Percentiles rank a stretch among this genome's conserved stretches.
Evolutionary conservation across 1,140 invertebrate genomes (phyloP).

Genomic region (Brachionus calyciflorus): DNA sequence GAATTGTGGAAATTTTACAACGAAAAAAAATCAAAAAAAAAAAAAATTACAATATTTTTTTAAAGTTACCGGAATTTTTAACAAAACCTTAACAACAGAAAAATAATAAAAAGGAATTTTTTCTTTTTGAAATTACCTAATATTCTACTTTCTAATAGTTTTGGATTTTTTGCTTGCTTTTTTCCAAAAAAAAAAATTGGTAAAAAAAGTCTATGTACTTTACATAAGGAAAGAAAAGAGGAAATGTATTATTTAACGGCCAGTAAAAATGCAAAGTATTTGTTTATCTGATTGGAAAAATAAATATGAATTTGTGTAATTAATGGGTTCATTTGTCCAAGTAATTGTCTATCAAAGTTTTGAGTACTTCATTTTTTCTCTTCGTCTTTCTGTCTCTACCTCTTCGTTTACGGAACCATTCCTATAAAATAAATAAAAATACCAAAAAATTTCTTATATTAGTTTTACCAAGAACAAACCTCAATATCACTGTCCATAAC

Average conservation of each 20-base stretch:
- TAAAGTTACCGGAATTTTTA: conserved; percentile 27
- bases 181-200: not conserved
- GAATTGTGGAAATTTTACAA: conserved; percentile 18
- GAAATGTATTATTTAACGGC: too few species aligned
- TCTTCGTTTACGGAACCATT: conserved; percentile 42
- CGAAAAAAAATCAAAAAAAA: not conserved
- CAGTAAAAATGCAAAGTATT: not conserved
- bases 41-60: not conserved
- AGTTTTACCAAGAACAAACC: not conserved
- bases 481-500: conserved; percentile 46
- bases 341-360: conserved; percentile 41
- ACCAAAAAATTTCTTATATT: not conserved
- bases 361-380: conserved; percentile 42
- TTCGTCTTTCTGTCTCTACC: conserved; percentile 43
- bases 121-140: conserved; percentile 10
- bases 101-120: not conserved
- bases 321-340: conserved; percentile 20
- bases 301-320: not conserved
- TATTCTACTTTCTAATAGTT: conserved; percentile 6
- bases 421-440: too few species aligned
- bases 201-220: too few species aligned
- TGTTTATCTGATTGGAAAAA: not conserved
- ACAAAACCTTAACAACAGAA: conserved; percentile 24
- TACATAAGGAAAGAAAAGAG: too few species aligned
- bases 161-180: not conserved